Evolutionary conservation across 2,113 vertebrate genomes (phyloP).

Genomic region (Eubucco bourcierii): DNA sequence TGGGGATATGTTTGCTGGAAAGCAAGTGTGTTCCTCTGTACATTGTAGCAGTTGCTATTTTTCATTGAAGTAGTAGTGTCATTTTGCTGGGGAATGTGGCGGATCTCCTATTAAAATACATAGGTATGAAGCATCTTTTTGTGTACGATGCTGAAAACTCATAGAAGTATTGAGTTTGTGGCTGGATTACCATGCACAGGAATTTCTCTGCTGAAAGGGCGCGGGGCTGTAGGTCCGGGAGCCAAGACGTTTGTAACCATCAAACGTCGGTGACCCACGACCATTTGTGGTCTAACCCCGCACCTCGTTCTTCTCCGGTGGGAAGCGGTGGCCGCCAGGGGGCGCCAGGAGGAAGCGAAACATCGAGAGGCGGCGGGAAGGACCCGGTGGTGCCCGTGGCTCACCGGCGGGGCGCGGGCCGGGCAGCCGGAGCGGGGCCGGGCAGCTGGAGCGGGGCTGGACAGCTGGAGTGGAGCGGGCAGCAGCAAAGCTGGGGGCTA

Average conservation of each 20-base stretch:
- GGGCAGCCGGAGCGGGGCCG: too few species aligned
- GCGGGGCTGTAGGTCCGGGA: too few species aligned
- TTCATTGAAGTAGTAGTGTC: too few species aligned
- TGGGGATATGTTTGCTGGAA: not conserved
- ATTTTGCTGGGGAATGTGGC: not conserved
- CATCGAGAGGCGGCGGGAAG: too few species aligned
- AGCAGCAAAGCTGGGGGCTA: not conserved
- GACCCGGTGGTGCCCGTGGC: fast-evolving
- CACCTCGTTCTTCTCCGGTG: not conserved
- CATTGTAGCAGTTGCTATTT: not conserved
- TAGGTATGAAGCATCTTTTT: fast-evolving
- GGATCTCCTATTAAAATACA: fast-evolving
- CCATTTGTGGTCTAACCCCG: too few species aligned
- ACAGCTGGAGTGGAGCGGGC: too few species aligned
- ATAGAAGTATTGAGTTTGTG: not conserved
- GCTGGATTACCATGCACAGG: not conserved
- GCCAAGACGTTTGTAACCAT: not conserved
- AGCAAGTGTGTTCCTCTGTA: not conserved
- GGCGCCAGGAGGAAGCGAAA: not conserved
- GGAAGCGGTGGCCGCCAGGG: not conserved
- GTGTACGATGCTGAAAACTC: not conserved
- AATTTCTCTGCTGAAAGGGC: not conserved
- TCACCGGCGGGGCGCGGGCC: too few species aligned
- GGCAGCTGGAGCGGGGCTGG: too few species aligned
- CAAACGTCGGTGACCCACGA: not conserved